A percentile compares a stretch with the other conserved stretches of the same genome.
These are phyloP conservation scores for Periophthalmodon schlosseri DNA, from an alignment of 2,113 vertebrate species.

Conservation along the genomic window DNA sequence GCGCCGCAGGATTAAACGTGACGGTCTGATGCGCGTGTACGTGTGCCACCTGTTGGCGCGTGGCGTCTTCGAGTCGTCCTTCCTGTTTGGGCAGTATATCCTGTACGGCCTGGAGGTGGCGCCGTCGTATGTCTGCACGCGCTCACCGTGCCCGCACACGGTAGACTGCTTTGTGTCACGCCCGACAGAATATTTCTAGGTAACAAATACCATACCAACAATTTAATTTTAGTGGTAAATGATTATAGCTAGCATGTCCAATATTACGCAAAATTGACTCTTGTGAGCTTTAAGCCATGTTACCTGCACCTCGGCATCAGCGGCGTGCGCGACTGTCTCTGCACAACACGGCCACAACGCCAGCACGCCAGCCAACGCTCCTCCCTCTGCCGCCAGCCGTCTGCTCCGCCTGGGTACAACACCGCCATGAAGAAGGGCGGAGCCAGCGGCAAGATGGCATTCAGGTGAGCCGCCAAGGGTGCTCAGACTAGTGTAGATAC, in stretches of 20 bases:
- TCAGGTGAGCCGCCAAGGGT: conserved; percentile 18
- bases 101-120: conserved; percentile 86
- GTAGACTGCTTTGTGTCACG: conserved; percentile 91
- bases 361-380: conserved; percentile 66
- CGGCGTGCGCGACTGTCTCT: conserved; percentile 82
- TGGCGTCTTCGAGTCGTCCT: conserved; percentile 80
- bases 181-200: too few species aligned
- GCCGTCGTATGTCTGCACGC: conserved; percentile 83
- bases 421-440: conserved; percentile 81
- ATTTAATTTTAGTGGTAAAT: too few species aligned
- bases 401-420: conserved; percentile 86
- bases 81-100: conserved; percentile 87
- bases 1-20: conserved; percentile 84
- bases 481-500: too few species aligned
- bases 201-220: too few species aligned
- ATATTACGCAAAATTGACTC: too few species aligned
- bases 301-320: conserved; percentile 86
- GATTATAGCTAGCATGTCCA: too few species aligned
- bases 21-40: conserved; percentile 89
- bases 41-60: conserved; percentile 85
- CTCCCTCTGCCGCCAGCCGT: conserved; percentile 72
- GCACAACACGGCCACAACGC: conserved; percentile 37
- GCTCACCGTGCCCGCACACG: conserved; percentile 85
- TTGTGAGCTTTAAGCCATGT: too few species aligned
- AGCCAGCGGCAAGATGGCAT: conserved; percentile 66